phyloP scores from a whole-genome alignment of 1,140 invertebrate species.

The Drosophila lacertosa region DNA sequence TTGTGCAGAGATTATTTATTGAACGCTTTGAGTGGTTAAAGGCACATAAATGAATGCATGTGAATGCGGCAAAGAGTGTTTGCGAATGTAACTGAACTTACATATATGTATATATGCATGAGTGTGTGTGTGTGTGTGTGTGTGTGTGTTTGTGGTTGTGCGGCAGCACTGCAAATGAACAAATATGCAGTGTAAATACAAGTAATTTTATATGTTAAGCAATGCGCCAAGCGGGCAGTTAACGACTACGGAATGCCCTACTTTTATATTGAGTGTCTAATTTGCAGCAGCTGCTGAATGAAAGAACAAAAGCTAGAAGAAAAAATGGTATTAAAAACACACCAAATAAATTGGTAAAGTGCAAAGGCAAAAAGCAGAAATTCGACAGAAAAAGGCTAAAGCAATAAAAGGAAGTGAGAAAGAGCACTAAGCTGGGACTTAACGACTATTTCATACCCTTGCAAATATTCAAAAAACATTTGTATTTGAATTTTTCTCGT shows the following conservation, averaged over 20 bases:
- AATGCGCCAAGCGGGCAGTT: not conserved
- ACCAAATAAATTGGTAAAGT: conserved; percentile 32
- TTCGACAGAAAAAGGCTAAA: conserved; percentile 5
- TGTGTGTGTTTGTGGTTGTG: not conserved
- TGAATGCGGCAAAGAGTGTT: conserved; percentile 20
- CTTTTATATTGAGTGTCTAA: too few relatives aligned
- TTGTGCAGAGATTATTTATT: conserved; percentile 67
- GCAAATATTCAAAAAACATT: too few relatives aligned
- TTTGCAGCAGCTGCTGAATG: not conserved
- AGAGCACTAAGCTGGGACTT: too few relatives aligned
- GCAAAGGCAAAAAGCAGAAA: too few relatives aligned
- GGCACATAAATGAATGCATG: conserved; percentile 46
- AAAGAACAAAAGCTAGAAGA: conserved; percentile 5
- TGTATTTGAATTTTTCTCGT: too few relatives aligned
- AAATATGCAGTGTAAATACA: conserved; percentile 35
- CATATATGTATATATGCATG: too few relatives aligned
- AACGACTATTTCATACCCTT: too few relatives aligned
- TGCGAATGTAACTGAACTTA: not conserved
- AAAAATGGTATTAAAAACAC: not conserved
- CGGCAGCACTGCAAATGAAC: conserved; percentile 24
- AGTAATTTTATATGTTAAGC: conserved; percentile 9
- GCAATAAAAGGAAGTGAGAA: too few relatives aligned
- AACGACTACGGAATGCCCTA: too few relatives aligned
- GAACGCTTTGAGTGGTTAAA: conserved; percentile 58
- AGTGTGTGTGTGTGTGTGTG: conserved; percentile 3